Conservation (phyloP, 1,140 invertebrate species). For the Monomorium pharaonis region DNA sequence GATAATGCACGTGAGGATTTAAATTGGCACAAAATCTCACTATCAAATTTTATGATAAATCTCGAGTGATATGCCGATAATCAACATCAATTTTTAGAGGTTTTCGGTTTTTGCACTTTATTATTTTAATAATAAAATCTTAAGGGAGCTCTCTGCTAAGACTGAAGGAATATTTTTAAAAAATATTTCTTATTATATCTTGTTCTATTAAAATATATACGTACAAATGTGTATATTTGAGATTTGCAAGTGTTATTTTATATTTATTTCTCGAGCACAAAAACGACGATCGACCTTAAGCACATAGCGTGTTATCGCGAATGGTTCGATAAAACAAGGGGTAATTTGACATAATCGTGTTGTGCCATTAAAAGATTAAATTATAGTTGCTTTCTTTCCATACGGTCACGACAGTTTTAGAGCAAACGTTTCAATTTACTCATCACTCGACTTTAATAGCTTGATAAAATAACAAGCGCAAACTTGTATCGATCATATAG, state of each 20-base stretch:
- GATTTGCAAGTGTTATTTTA: background rate
- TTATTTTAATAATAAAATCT: conserved; percentile 12
- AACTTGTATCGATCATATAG: conserved; percentile 7
- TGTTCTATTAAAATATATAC: background rate
- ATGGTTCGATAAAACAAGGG: background rate
- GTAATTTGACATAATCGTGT: conserved; percentile 38
- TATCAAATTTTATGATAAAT: background rate
- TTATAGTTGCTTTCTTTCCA: background rate
- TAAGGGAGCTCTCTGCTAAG: background rate
- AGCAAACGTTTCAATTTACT: background rate
- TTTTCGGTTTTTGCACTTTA: background rate
- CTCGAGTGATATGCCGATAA: background rate
- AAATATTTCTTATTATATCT: background rate
- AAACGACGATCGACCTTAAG: conserved; percentile 16
- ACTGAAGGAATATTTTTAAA: background rate
- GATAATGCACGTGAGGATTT: conserved; percentile 18
- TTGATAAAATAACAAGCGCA: conserved; percentile 14
- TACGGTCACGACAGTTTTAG: conserved; percentile 27
- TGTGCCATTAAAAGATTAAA: conserved; percentile 35
- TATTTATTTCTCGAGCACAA: conserved; percentile 9
- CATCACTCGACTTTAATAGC: background rate
- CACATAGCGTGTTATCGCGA: background rate
- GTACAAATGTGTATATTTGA: background rate
- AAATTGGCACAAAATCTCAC: background rate
- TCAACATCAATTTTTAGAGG: background rate